Evolutionary conservation across 2,888 invertebrate genomes (phyloP), one percentile per base, ranked within the genome.

Genomic region (Drosophila nigritarsus): DNA sequence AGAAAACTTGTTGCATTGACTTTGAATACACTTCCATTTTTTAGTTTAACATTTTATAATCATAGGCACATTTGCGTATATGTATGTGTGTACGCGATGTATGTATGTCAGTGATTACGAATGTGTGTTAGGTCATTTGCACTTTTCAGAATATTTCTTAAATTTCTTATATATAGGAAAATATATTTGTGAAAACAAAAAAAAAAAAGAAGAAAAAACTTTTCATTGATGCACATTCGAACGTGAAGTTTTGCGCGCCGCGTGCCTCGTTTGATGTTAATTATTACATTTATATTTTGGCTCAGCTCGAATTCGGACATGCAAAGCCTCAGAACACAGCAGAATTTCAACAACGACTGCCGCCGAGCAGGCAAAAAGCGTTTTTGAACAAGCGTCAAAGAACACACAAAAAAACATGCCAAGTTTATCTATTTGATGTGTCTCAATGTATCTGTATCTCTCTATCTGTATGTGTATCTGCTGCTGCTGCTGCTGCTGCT

Each of bases 381-480:
- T 9, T 15, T 56, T 69, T 27, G 32, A 53, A 32, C 30, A 34
- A 58, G 62, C 53, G 55, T 20, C 58, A 49, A 56, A 66, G 65
- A 74, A 56, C 51, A 56, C 58, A 68, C 34, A 32, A n/a, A 20
- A 6, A 51, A 70, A 60, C 60, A 59, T 64, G 63, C 48, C 65
- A 67, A 71, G 61, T 62, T 60, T 75, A 68, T 71, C 70, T 78
- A 55, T 68, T 63, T 68, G 68, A 78, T 75, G 42, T 65, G 51
- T 71, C 65, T 65, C 75, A 72, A 65, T 78, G 67, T 78, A 67
- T 63, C 93, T 94, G 61, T 95, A 96, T 78, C 94, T 95, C 66
- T 69, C 40, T 60, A 36, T 40, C 40, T 45, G 59, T 65, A 40
- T n/a, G 15, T 58, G 49, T 64, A n/a, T 9, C 45, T 49, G n/a